A percentile compares a stretch with the other conserved stretches of the same genome.
Evolutionary conservation across 2,113 vertebrate genomes (phyloP).

Genomic region (Cervus canadensis): DNA sequence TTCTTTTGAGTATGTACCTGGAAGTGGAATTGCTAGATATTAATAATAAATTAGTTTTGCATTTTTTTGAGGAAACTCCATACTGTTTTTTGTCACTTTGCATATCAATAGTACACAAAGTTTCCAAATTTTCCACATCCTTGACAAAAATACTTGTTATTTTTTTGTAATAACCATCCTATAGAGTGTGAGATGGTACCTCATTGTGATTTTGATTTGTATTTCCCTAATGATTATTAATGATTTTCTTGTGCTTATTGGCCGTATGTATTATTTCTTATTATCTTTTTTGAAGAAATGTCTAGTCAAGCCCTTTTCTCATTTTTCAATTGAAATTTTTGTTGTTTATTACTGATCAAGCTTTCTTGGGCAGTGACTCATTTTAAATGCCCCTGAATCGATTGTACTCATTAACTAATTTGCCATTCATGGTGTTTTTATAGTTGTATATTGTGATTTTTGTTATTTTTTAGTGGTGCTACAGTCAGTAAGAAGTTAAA

Average conservation of each 20-base stretch:
- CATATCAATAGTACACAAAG: background rate
- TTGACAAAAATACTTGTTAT: background rate
- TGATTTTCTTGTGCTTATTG: background rate
- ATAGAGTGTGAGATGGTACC: background rate
- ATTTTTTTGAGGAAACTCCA: background rate
- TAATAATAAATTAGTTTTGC: background rate
- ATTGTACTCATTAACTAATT: background rate
- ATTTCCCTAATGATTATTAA: background rate
- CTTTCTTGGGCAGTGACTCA: background rate
- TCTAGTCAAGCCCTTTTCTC: background rate
- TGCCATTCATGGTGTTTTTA: background rate
- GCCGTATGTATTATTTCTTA: background rate
- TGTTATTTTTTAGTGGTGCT: background rate
- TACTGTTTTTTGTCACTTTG: background rate
- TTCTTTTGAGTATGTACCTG: background rate
- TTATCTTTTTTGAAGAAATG: background rate
- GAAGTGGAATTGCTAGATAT: background rate
- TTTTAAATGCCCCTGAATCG: slow-evolving; percentile 12
- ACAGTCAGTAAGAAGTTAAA: background rate
- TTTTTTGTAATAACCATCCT: background rate
- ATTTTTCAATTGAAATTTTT: slow-evolving; percentile 11
- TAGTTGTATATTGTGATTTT: background rate
- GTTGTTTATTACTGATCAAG: background rate
- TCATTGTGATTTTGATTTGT: background rate
- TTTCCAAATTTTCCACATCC: background rate